Percentiles rank a stretch among this genome's conserved stretches.
phyloP scores from a whole-genome alignment of 2,113 vertebrate genomes.

The Vimba vimba region DNA sequence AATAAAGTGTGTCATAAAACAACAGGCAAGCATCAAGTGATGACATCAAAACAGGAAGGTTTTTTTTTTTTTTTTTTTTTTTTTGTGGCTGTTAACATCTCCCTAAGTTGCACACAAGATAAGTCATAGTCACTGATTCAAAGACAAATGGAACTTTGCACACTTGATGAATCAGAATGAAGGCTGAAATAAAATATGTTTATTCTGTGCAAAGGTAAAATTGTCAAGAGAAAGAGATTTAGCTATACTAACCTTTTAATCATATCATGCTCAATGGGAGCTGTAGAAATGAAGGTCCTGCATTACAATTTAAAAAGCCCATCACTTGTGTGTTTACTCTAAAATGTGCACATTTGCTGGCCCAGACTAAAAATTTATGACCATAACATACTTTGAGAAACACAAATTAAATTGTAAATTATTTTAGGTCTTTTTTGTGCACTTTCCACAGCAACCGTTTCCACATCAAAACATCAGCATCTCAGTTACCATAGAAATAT shows the following conservation, averaged over 20 bases:
- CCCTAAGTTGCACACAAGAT: neutral
- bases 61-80: too few species aligned
- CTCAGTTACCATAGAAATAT: constrained; percentile 38
- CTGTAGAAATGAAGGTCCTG: too few species aligned
- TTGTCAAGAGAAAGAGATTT: neutral
- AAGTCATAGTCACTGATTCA: constrained; percentile 24
- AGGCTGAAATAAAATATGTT: neutral
- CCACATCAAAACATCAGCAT: constrained; percentile 4
- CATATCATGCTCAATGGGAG: too few species aligned
- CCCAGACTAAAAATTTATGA: too few species aligned
- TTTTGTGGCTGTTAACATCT: neutral
- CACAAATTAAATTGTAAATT: neutral
- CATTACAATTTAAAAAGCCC: too few species aligned
- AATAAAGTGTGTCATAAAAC: constrained; percentile 43
- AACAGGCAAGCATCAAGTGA: constrained; percentile 14
- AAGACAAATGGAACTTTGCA: neutral
- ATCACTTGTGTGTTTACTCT: too few species aligned
- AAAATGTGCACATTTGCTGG: too few species aligned
- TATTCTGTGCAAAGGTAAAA: neutral
- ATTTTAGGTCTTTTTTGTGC: neutral
- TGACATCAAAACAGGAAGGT: neutral
- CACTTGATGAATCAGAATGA: constrained; percentile 7
- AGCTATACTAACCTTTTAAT: too few species aligned
- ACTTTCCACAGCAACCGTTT: neutral
- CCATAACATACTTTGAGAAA: neutral